Evolutionary conservation across 2,888 invertebrate species (phyloP), one percentile per base, ranked within the genome.

Genomic region (Cosmopolites sordidus): DNA sequence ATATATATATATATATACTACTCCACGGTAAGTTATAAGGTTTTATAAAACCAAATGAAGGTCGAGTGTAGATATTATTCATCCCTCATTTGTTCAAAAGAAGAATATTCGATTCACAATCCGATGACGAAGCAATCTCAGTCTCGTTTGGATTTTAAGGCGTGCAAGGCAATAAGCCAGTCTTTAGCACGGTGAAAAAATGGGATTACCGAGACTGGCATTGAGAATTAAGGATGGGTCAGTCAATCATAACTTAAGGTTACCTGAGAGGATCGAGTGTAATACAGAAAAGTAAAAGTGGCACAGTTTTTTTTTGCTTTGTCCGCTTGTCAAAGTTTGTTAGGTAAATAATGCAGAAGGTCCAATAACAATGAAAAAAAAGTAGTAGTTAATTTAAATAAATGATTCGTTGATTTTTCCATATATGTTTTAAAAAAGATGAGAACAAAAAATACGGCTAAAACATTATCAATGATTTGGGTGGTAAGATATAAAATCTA

Each of bases 151-250:
- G 38, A 5, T 33, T 11, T 33, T 33, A 33, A 33, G 33, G 33
- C 4, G 33, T 33, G 33, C 12, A 33, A 33, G 12, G 12, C 33
- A 33, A 33, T 11, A 33, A 33, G 33, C n/a, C 33, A 5, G 33
- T 33, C 33, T 33, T 33, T 33, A n/a, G n/a, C 8, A 12, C 33
- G 11, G 11, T 11, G n/a, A 12, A 33, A 33, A 12, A 33, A 33
- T 33, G 33, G 33, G 33, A 33, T 33, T 33, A 33, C n/a, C 12
- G 33, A 3, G 11, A n/a, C 3, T 12, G 33, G 33, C 33, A 33
- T 33, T 33, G 33, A 33, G 33, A 33, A 12, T 33, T 33, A 33
- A 33, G 33, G 33, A 33, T 33, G 33, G 33, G 5, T 33, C 33
- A 33, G 33, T 33, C 33, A 33, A 33, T 33, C 33, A 33, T 9